Evolutionary conservation across 2,113 vertebrate genomes (phyloP).

Genomic region (Azemiops feae): DNA sequence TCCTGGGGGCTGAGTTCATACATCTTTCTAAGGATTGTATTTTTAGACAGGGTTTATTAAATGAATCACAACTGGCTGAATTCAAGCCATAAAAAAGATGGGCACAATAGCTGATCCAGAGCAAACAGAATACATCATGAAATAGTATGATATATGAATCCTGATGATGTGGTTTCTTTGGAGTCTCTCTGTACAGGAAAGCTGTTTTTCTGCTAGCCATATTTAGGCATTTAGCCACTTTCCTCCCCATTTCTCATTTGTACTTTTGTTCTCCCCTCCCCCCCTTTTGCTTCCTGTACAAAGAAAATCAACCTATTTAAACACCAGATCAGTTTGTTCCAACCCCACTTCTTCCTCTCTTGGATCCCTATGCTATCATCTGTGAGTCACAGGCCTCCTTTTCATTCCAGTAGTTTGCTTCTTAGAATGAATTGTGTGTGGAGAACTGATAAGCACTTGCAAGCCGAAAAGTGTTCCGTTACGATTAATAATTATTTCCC

Average conservation of each 20-base stretch:
- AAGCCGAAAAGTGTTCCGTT: not conserved
- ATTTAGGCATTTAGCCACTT: not conserved
- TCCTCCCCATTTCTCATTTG: not conserved
- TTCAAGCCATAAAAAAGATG: not conserved
- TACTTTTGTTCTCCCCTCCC: not conserved
- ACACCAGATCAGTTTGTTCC: not conserved
- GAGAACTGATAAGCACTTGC: not conserved
- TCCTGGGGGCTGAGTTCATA: not conserved
- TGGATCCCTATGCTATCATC: not conserved
- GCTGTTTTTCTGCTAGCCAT: not conserved
- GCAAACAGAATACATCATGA: not conserved
- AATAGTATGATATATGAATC: not conserved
- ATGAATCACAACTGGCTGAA: not conserved
- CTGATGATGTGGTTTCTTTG: not conserved
- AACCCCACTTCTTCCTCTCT: not conserved
- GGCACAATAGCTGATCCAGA: not conserved
- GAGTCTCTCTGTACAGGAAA: not conserved
- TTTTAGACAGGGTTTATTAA: not conserved
- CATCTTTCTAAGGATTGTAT: not conserved
- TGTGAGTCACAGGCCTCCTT: constrained; percentile 3
- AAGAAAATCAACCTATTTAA: not conserved
- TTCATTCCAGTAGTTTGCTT: not conserved
- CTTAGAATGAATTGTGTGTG: not conserved
- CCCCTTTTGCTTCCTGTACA: not conserved
- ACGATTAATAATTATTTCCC: constrained; percentile 5